Conservation (phyloP, 2,113 vertebrate genomes). For the Dromaius novaehollandiae region DNA sequence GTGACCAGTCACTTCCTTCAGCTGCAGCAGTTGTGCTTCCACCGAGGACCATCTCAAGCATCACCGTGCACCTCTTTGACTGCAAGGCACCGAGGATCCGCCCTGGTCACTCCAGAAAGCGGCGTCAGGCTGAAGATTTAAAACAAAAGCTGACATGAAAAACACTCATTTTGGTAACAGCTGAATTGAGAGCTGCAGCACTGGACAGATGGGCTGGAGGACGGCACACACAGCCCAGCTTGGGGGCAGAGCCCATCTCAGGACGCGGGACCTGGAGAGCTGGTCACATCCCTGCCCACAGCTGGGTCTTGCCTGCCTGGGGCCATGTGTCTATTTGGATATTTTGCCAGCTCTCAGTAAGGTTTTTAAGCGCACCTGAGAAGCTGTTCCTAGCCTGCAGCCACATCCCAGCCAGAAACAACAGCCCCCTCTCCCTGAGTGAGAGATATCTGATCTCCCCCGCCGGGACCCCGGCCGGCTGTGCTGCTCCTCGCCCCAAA, state of each 20-base stretch:
- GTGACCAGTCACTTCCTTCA: background rate
- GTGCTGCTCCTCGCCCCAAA: background rate
- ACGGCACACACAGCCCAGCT: too few relatives aligned
- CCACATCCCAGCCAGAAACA: background rate
- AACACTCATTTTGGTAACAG: rapidly evolving
- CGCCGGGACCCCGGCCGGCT: background rate
- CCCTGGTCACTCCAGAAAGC: rapidly evolving
- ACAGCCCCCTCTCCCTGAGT: rapidly evolving
- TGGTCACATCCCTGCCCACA: background rate
- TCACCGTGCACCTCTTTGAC: rapidly evolving
- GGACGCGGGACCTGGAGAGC: too few relatives aligned
- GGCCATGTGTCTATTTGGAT: background rate
- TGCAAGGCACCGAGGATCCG: background rate
- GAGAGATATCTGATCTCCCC: background rate
- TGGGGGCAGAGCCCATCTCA: too few relatives aligned
- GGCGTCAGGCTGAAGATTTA: background rate
- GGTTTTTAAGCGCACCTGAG: background rate
- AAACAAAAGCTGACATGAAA: background rate
- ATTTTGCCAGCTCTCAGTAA: background rate
- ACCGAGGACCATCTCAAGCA: background rate
- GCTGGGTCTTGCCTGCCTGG: background rate
- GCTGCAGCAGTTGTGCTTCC: background rate
- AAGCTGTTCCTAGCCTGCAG: background rate
- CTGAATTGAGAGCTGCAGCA: background rate
- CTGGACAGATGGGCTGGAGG: too few relatives aligned